phyloP scores from a whole-genome alignment of 1,140 invertebrate species.

The Scaptomyza hsui region DNA sequence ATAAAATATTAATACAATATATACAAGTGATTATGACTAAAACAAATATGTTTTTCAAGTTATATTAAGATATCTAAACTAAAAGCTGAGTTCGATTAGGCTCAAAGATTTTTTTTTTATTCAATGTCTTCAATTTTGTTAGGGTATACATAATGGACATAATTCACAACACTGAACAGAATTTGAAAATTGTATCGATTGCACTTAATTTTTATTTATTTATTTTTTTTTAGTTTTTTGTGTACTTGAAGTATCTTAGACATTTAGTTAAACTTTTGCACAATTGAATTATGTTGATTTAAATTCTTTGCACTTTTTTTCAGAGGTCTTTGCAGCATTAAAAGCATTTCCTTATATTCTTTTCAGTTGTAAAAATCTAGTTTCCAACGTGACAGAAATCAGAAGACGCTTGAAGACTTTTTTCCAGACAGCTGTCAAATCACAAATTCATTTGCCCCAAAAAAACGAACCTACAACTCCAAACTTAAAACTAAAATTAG shows the following conservation, averaged over 20 bases:
- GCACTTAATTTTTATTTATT: conserved; percentile 50
- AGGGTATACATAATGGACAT: conserved; percentile 18
- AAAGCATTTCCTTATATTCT: background rate
- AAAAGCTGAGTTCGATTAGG: background rate
- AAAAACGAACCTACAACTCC: conserved; percentile 16
- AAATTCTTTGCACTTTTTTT: conserved; percentile 5
- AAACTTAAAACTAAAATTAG: conserved; percentile 63
- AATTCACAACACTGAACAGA: no score
- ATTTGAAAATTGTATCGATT: conserved; percentile 60
- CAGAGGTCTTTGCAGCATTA: no score
- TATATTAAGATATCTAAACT: background rate
- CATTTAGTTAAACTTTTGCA: no score
- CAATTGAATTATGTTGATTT: conserved; percentile 51
- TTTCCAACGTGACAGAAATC: background rate
- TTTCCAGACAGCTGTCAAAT: conserved; percentile 29
- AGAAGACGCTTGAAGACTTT: background rate
- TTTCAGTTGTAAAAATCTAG: background rate
- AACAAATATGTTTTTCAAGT: background rate
- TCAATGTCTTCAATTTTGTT: no score
- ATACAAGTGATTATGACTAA: background rate
- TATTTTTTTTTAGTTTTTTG: background rate
- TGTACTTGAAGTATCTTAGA: background rate
- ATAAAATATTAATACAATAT: no score
- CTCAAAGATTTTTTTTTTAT: no score
- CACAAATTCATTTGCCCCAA: conserved; percentile 27